Conservation (phyloP, 2,888 invertebrate genomes). For the Pachliopta kotzebuea region DNA sequence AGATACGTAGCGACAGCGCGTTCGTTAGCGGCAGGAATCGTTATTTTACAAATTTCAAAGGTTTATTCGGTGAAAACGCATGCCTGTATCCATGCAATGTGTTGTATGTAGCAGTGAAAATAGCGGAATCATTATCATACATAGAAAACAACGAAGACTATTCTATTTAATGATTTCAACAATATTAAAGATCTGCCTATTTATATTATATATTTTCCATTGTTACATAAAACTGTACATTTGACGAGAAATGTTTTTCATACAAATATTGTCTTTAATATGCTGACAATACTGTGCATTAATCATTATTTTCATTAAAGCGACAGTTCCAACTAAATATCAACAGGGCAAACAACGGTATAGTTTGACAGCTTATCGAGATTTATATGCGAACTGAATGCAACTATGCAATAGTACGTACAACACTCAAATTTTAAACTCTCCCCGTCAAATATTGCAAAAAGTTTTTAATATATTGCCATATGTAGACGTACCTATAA, state of each 20-base stretch:
- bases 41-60: slow-evolving; percentile 15
- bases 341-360: slow-evolving; percentile 12
- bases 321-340: slow-evolving; percentile 19
- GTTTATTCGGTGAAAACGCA: not conserved
- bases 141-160: not conserved
- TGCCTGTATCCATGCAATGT: not conserved
- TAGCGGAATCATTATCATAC: not conserved
- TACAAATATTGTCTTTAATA: not conserved
- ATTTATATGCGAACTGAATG: slow-evolving; percentile 33
- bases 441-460: slow-evolving; percentile 25
- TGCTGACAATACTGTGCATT: slow-evolving; percentile 6
- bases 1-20: not conserved
- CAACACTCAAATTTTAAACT: slow-evolving; percentile 15
- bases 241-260: too few species aligned
- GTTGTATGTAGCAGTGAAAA: not conserved
- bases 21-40: slow-evolving; percentile 5
- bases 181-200: too few species aligned
- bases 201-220: too few species aligned
- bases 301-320: slow-evolving; percentile 26
- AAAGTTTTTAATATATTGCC: slow-evolving; percentile 14
- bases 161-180: too few species aligned
- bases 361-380: slow-evolving; percentile 29
- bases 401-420: slow-evolving; percentile 12
- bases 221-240: too few species aligned
- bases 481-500: not conserved